A percentile compares a stretch with the other conserved stretches of the same genome.
Evolutionary conservation across 2,113 vertebrate genomes (phyloP).

Genomic region (Protobothrops mucrosquamatus): DNA sequence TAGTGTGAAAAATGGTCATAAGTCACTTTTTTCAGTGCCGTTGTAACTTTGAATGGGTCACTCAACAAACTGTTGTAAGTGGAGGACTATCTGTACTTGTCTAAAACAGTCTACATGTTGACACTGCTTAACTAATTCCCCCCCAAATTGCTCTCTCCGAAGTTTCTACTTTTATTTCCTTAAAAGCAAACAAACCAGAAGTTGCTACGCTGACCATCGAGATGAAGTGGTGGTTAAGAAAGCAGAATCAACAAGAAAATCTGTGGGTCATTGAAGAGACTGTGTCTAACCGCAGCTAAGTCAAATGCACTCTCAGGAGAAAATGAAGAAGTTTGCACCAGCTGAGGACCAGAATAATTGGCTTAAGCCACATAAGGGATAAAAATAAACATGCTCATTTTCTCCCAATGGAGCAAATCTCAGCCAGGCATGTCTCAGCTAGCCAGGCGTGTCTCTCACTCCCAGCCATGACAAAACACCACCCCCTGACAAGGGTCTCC

Average conservation of each 20-base stretch:
- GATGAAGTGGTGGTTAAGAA: background rate
- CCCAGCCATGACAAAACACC: slow-evolving; percentile 37
- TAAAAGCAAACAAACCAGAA: background rate
- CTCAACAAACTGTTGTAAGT: background rate
- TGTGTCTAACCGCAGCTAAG: background rate
- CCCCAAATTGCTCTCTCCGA: background rate
- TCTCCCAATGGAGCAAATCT: slow-evolving; percentile 39
- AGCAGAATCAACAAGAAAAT: too few species aligned
- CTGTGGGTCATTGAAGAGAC: background rate
- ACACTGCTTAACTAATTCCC: background rate
- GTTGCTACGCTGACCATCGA: background rate
- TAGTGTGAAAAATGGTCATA: background rate
- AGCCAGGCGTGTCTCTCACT: slow-evolving; percentile 31
- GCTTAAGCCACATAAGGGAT: slow-evolving; percentile 18
- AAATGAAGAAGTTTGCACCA: slow-evolving; percentile 17
- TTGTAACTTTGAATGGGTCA: background rate
- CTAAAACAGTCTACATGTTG: background rate
- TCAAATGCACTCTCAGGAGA: background rate
- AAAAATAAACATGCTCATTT: slow-evolving; percentile 40
- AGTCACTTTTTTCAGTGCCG: background rate
- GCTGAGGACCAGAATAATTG: slow-evolving; percentile 42
- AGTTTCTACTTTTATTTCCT: background rate
- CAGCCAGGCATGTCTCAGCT: slow-evolving; percentile 58
- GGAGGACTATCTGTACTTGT: background rate
- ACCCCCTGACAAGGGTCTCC: slow-evolving; percentile 32